Conservation (phyloP, 2,113 vertebrate species). For the Sylvicapra grimmia region DNA sequence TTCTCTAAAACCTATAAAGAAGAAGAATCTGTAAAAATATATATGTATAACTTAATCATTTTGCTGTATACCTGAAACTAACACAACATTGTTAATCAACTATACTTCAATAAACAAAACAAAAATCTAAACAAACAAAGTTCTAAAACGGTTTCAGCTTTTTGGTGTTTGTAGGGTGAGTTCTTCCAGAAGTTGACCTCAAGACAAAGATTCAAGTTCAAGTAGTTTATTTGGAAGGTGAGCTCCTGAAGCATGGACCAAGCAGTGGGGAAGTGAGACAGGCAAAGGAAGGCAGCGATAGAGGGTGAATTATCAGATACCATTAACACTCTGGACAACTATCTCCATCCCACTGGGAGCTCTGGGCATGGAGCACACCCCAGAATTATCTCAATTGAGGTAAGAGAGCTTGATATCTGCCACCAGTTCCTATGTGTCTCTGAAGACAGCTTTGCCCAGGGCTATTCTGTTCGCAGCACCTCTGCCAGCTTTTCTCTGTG, state of each 20-base stretch:
- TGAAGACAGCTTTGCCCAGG: background rate
- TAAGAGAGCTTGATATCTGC: background rate
- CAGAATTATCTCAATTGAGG: background rate
- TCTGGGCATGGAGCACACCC: background rate
- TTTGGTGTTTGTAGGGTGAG: background rate
- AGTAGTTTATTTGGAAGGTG: background rate
- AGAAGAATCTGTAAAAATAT: background rate
- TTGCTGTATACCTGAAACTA: background rate
- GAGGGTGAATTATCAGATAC: background rate
- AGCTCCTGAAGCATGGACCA: background rate
- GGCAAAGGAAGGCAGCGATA: background rate
- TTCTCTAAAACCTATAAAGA: background rate
- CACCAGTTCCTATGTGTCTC: background rate
- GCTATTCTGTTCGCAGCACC: background rate
- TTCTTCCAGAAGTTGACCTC: background rate
- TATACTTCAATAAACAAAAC: background rate
- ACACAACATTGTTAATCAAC: background rate
- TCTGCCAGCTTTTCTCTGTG: background rate
- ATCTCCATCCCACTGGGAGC: background rate
- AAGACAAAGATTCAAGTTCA: background rate
- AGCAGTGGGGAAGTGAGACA: background rate
- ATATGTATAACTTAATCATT: background rate
- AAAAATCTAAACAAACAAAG: background rate
- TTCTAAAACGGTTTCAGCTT: background rate
- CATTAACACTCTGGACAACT: background rate